Conservation (phyloP, 1,140 invertebrate species). For the Drosophila bifasciata region DNA sequence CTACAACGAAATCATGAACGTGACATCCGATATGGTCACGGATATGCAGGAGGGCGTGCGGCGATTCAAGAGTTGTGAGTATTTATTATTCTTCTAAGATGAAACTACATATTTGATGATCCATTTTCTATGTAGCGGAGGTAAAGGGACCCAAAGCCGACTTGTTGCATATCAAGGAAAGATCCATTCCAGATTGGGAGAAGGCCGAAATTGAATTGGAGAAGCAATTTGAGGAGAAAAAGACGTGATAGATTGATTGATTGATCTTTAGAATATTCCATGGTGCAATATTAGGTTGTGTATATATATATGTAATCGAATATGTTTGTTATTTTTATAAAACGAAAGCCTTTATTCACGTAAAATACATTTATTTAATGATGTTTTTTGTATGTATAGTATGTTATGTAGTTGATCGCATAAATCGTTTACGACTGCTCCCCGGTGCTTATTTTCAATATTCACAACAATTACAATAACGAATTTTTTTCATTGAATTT, state of each 20-base stretch:
- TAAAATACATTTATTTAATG: conserved; percentile 74
- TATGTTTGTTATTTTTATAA: conserved; percentile 34
- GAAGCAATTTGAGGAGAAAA: conserved; percentile 19
- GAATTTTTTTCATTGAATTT: conserved; percentile 80
- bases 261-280: neutral
- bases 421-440: conserved; percentile 68
- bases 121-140: conserved; percentile 84
- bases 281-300: too few relatives aligned
- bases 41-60: conserved; percentile 90
- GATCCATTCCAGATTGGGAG: conserved; percentile 86
- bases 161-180: conserved; percentile 86
- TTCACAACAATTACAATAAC: conserved; percentile 83
- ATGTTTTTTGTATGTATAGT: conserved; percentile 22
- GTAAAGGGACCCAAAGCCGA: conserved; percentile 91
- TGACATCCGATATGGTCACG: conserved; percentile 86
- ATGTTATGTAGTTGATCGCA: conserved; percentile 56
- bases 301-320: conserved; percentile 11
- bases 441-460: conserved; percentile 66
- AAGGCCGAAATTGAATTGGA: conserved; percentile 75
- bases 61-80: conserved; percentile 87
- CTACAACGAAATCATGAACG: conserved; percentile 88
- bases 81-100: neutral
- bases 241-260: conserved; percentile 4
- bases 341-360: conserved; percentile 70
- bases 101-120: neutral